These are phyloP conservation scores for Megaustenia siamemsis DNA, from an alignment of 2,888 invertebrate species.

Conservation along the genomic window DNA sequence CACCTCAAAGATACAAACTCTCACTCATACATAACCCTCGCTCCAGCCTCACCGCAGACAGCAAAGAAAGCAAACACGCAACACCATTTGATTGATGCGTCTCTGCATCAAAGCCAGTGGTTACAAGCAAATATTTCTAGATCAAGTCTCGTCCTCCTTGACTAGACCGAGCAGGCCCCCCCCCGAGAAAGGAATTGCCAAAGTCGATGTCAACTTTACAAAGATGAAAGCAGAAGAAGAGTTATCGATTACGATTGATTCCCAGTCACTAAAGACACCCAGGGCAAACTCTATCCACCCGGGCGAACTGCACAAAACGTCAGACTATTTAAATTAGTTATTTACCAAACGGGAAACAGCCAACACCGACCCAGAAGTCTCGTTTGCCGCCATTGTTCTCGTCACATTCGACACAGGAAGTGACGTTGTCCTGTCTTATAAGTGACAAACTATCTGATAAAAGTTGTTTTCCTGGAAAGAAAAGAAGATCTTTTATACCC, in stretches of 20 bases:
- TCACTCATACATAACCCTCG: no score
- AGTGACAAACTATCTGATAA: background rate
- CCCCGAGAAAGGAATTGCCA: background rate
- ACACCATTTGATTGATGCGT: background rate
- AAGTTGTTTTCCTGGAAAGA: background rate
- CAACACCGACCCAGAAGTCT: background rate
- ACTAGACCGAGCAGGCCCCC: background rate
- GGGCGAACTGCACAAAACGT: background rate
- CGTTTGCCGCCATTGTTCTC: background rate
- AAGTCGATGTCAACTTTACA: background rate
- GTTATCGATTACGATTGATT: background rate
- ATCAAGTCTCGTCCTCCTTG: background rate
- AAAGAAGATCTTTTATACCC: background rate
- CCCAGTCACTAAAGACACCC: background rate
- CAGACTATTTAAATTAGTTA: slow-evolving; percentile 27
- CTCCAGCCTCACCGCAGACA: background rate
- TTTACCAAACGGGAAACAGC: background rate
- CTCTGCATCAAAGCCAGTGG: background rate
- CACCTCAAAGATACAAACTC: no score
- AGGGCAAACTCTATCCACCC: slow-evolving; percentile 19
- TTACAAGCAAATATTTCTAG: background rate
- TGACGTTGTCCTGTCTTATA: background rate
- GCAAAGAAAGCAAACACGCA: background rate
- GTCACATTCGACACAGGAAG: background rate
- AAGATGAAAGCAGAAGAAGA: background rate